A percentile compares a stretch with the other conserved stretches of the same genome.
These are phyloP conservation scores for Dendrolimus kikuchii DNA, from an alignment of 1,140 invertebrate species.

Conservation along the genomic window DNA sequence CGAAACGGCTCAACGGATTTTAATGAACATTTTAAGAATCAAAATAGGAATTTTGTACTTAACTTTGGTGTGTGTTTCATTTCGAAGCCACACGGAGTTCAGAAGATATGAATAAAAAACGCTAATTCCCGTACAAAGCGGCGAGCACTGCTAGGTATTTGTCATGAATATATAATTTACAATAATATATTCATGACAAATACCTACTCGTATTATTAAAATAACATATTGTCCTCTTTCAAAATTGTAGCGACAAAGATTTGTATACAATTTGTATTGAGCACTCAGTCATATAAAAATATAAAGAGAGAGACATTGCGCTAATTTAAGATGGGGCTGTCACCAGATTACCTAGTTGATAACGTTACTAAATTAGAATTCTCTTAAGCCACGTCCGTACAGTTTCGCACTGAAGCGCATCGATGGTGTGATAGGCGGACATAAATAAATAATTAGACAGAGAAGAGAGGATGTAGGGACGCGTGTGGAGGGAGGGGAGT, in stretches of 20 bases:
- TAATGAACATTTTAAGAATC: too few species aligned
- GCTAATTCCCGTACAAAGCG: too few species aligned
- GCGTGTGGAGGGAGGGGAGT: conserved; percentile 18
- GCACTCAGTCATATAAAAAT: conserved; percentile 7
- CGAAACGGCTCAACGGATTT: too few species aligned
- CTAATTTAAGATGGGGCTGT: conserved; percentile 29
- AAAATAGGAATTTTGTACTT: too few species aligned
- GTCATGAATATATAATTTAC: too few species aligned
- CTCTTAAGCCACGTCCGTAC: conserved; percentile 38
- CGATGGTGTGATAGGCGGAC: conserved; percentile 56
- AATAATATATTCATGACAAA: too few species aligned
- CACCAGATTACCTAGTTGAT: conserved; percentile 55
- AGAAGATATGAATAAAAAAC: too few species aligned
- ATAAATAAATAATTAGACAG: conserved; percentile 69
- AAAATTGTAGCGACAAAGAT: not conserved
- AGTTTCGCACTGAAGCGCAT: conserved; percentile 59
- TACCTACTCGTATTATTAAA: too few species aligned
- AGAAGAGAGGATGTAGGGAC: conserved; percentile 33
- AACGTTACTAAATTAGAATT: conserved; percentile 60
- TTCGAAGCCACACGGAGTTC: too few species aligned
- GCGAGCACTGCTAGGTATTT: too few species aligned
- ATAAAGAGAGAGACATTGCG: conserved; percentile 15
- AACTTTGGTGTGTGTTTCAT: too few species aligned
- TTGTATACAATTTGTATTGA: not conserved
- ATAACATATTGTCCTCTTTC: too few species aligned